These are phyloP conservation scores for Baryphthengus martii DNA, from an alignment of 2,113 vertebrate genomes.

Conservation along the genomic window DNA sequence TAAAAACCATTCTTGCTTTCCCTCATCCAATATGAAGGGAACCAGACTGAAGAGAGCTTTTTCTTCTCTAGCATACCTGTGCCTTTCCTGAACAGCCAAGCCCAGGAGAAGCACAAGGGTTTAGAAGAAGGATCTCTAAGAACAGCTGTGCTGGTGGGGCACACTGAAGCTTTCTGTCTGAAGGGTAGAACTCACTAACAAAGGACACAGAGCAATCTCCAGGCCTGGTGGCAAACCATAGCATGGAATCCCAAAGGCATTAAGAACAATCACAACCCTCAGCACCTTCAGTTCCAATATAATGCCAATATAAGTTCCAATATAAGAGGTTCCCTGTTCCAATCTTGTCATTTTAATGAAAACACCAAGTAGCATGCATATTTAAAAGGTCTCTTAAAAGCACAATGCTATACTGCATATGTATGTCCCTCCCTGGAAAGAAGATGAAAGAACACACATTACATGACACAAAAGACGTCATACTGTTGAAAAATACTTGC, in stretches of 20 bases:
- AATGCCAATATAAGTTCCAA: neutral
- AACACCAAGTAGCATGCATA: neutral
- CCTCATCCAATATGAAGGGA: neutral
- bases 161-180: neutral
- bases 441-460: neutral
- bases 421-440: neutral
- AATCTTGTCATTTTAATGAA: neutral
- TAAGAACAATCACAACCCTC: neutral
- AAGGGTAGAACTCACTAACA: fast-evolving
- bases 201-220: neutral
- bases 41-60: neutral
- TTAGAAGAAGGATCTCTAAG: neutral
- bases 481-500: neutral
- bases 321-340: neutral
- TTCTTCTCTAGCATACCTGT: neutral
- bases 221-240: neutral
- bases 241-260: neutral
- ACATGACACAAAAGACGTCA: neutral
- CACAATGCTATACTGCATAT: neutral
- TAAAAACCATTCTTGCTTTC: conserved; percentile 30
- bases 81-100: neutral
- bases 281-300: neutral
- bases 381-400: conserved; percentile 16
- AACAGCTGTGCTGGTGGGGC: neutral
- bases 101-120: neutral